phyloP scores from a whole-genome alignment of 2,888 invertebrate genomes.

The Steinernema carpocapsae region DNA sequence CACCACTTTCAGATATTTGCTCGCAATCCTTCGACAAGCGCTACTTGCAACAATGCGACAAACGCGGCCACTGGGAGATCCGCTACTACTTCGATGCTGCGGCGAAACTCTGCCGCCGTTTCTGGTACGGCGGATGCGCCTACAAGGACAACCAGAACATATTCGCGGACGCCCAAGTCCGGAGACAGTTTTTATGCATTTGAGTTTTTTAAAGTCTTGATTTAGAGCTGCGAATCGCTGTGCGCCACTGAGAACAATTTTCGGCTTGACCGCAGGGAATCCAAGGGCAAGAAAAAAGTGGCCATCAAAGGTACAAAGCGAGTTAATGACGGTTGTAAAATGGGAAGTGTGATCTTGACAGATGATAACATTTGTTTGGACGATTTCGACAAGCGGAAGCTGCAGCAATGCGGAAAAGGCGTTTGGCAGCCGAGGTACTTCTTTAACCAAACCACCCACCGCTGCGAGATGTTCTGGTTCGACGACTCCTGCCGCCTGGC shows the following conservation, averaged over 20 bases:
- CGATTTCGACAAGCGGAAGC: slow-evolving; percentile 44
- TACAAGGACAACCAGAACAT: slow-evolving; percentile 46
- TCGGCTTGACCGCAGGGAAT: slow-evolving; percentile 10
- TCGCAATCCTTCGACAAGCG: slow-evolving; percentile 48
- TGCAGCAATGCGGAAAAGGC: slow-evolving; percentile 41
- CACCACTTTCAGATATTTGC: slow-evolving; percentile 41
- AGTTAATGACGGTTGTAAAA: background rate
- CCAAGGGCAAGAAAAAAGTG: slow-evolving; percentile 23
- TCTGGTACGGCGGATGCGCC: slow-evolving; percentile 67
- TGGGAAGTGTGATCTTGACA: background rate
- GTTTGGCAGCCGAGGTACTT: slow-evolving; percentile 49
- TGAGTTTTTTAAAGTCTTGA: background rate
- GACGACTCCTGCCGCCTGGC: slow-evolving; percentile 55
- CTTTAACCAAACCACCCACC: slow-evolving; percentile 41
- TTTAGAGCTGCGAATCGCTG: slow-evolving; percentile 23
- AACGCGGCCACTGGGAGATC: slow-evolving; percentile 42
- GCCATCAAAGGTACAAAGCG: background rate
- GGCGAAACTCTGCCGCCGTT: slow-evolving; percentile 53
- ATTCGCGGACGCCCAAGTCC: slow-evolving; percentile 47
- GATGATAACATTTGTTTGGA: slow-evolving; percentile 44
- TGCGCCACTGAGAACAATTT: slow-evolving; percentile 31
- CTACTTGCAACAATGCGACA: slow-evolving; percentile 46
- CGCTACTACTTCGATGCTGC: slow-evolving; percentile 45
- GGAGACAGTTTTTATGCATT: slow-evolving; percentile 27
- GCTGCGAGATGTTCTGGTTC: slow-evolving; percentile 66